Percentiles rank a stretch among this genome's conserved stretches.
phyloP scores from a whole-genome alignment of 2,113 vertebrate species.

The Bothrops jararaca region DNA sequence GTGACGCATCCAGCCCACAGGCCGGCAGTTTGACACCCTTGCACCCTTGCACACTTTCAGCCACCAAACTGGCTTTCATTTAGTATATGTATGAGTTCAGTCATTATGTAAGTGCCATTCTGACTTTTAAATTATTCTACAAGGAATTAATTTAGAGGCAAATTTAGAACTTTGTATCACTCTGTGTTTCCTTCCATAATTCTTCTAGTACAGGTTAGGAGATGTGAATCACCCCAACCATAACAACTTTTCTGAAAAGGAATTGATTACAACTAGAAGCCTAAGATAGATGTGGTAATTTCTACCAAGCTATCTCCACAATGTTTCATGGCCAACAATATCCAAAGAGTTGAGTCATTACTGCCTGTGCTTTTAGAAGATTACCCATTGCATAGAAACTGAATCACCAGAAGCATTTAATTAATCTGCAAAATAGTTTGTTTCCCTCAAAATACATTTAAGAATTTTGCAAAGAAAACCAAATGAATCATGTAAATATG shows the following conservation, averaged over 20 bases:
- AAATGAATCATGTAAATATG: background rate
- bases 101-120: background rate
- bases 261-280: background rate
- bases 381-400: background rate
- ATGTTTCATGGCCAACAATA: slow-evolving; percentile 38
- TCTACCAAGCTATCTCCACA: slow-evolving; percentile 21
- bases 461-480: background rate
- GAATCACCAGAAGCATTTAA: background rate
- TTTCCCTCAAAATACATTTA: background rate
- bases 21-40: no score
- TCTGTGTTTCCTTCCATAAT: background rate
- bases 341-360: slow-evolving; percentile 13
- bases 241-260: background rate
- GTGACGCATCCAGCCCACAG: no score
- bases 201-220: background rate
- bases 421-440: background rate
- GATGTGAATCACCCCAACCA: background rate
- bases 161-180: background rate
- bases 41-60: no score
- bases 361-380: background rate
- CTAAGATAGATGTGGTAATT: no score
- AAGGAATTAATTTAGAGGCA: background rate
- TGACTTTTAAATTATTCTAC: background rate
- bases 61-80: no score
- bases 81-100: no score